A percentile compares a stretch with the other conserved stretches of the same genome.
Conservation (phyloP, 1,140 invertebrate genomes). For the Cardiocondyla obscurior region DNA sequence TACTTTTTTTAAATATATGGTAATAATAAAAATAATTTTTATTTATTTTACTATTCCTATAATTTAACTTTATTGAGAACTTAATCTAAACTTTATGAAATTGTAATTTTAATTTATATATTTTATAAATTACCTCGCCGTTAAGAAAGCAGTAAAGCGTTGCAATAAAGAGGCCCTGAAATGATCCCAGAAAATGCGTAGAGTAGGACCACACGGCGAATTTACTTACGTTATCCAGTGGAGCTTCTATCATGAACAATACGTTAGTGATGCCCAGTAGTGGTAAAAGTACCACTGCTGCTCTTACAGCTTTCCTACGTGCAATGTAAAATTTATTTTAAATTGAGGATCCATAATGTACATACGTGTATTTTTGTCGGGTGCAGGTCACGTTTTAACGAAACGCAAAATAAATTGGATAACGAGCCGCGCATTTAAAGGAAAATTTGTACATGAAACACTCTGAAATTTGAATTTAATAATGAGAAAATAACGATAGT, state of each 20-base stretch:
- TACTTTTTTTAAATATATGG: too few relatives aligned
- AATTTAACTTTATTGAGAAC: too few relatives aligned
- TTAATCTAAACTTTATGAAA: too few relatives aligned
- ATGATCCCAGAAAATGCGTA: constrained; percentile 92
- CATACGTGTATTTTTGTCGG: background rate
- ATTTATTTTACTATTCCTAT: too few relatives aligned
- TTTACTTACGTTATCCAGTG: constrained; percentile 87
- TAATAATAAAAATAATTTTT: background rate
- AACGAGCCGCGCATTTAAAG: too few relatives aligned
- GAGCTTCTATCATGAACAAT: constrained; percentile 88
- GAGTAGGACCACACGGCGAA: constrained; percentile 93
- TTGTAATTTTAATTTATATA: too few relatives aligned
- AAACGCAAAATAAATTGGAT: too few relatives aligned
- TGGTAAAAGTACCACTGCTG: constrained; percentile 91
- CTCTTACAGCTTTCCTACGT: constrained; percentile 90
- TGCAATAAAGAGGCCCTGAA: constrained; percentile 94
- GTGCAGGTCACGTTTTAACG: background rate
- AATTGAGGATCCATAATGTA: background rate
- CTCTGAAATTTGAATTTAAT: too few relatives aligned
- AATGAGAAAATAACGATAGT: too few relatives aligned
- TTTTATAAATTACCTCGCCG: constrained; percentile 92
- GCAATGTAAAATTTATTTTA: background rate
- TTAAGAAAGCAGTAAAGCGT: constrained; percentile 95
- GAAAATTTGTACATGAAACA: too few relatives aligned
- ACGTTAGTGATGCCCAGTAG: constrained; percentile 93